Conservation (phyloP, 53 echinoderm and acorn worm species). For the Hippasteria phrygiana region DNA sequence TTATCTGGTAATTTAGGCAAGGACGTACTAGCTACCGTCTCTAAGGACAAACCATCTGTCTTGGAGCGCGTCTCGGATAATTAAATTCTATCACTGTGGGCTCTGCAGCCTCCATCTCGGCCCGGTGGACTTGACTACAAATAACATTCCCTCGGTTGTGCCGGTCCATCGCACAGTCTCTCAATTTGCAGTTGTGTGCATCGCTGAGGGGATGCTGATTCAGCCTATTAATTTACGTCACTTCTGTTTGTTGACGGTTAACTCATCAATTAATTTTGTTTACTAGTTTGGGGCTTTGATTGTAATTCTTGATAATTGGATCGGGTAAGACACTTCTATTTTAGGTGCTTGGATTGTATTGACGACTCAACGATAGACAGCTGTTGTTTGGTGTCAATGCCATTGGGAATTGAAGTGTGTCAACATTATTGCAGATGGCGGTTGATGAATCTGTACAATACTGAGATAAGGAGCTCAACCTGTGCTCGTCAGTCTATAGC, state of each 20-base stretch:
- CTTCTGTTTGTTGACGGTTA: background rate
- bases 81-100: conserved; percentile 11
- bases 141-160: background rate
- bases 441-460: no score
- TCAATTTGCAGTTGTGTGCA: conserved; percentile 4
- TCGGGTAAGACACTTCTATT: background rate
- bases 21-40: background rate
- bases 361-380: background rate
- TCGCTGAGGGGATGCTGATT: background rate
- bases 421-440: background rate
- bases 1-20: conserved; percentile 10
- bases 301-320: background rate
- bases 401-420: background rate
- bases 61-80: conserved; percentile 1
- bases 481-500: no score
- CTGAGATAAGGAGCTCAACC: no score
- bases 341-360: background rate
- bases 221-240: background rate
- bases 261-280: background rate
- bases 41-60: conserved; percentile 31
- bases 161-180: background rate
- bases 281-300: background rate
- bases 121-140: conserved; percentile 2
- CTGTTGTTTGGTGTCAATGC: background rate
- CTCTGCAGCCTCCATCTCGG: background rate